Evolutionary conservation across 2,888 invertebrate genomes (phyloP), one percentile per base, ranked within the genome.

Genomic region (Drosophila macrothrix): DNA sequence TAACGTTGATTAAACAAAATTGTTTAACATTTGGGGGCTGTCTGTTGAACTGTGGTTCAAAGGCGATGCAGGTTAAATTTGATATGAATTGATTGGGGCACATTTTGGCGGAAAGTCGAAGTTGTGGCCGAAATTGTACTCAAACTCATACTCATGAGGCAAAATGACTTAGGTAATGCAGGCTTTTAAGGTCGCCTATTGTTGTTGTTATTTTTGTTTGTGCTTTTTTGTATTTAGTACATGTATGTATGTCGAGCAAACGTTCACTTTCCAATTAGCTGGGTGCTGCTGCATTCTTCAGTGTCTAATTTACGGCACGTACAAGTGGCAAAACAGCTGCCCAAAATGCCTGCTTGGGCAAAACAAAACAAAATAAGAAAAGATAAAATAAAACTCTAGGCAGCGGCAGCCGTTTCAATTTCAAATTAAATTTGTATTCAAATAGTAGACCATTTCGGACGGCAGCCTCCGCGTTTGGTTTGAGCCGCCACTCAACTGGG

Each of bases 341-440:
- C 79, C 76, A 76, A 80, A 78, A 53, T 72, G 82, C 67, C 73
- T 76, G 88, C 82, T 84, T 84, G 66, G 25, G 56, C 58, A 67
- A 67, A 70, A 28, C 22, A 56, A 29, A 49, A 22, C 28, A 54
- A 67, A 53, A 46, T 28, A 9, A 67, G 35, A 25, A 22, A 7
- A 31, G 1, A 16, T 10, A 33, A 35, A 46, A 35, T 39, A 35
- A 37, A 67, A 59, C 43, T 55, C 3, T 55, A 33, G 39, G 54
- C 76, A 67, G 37, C 78, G 63, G 76, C 80, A 78, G 75, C 68
- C 67, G 80, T 82, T 82, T 88, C 88, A 80, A 83, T 86, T 89
- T 86, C 81, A 89, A 86, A 86, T 86, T 86, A 86, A 85, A 90
- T 86, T 86, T 86, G 88, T 86, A 86, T 87, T 86, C 85, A 86